Base-by-base conservation (phyloP, 2,888 invertebrate species). In the Ceriagrion tenellum region DNA sequence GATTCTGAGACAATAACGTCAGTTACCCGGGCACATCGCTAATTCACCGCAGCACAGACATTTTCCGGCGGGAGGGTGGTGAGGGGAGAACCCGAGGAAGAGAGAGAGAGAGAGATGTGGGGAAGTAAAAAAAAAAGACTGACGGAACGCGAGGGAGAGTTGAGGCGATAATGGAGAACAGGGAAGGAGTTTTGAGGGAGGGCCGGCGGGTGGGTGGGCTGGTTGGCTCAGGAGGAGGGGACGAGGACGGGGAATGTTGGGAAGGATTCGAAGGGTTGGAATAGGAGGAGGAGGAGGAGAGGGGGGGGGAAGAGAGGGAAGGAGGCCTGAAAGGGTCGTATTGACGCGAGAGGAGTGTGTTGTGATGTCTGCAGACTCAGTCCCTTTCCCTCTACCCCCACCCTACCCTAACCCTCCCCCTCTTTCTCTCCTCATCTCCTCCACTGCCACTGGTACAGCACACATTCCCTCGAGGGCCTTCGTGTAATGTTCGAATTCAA, bases 1-100 rank as follows among this genome's bases (percentile, higher is more conserved):
- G 81, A 35, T 81, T 18, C 81, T 81, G 81, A 81, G 81, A 81
- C 81, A 81, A 81, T 81, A 81, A 81, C 81, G 81, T 81, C 81
- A 18, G 81, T 81, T 81, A 10, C 81, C 30, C 81, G 18, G 16
- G 81, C 81, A 81, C 35, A 81, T 81, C 81, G 81, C 81, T 81
- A 81, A 81, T 81, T 81, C 81, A 81, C 81, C 13, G 81, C 35
- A 13, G 81, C 81, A 59, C 59, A 81, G 81, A 81, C 81, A 81
- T 23, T 30, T 35, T 88, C 47, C 47, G 20, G 16, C 13, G 4
- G 59, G 59, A 20, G 59, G 20, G 59, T 6, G 20, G 59, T 6
- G 59, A 16, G 40, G 47, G 47, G 55, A 69, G 47, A 93, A 26
- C 69, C 26, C 12, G n/a, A n/a, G n/a, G 40, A n/a, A 91, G 63